Evolutionary conservation across 2,888 invertebrate species (phyloP).

Genomic region (Phengaris arion): DNA sequence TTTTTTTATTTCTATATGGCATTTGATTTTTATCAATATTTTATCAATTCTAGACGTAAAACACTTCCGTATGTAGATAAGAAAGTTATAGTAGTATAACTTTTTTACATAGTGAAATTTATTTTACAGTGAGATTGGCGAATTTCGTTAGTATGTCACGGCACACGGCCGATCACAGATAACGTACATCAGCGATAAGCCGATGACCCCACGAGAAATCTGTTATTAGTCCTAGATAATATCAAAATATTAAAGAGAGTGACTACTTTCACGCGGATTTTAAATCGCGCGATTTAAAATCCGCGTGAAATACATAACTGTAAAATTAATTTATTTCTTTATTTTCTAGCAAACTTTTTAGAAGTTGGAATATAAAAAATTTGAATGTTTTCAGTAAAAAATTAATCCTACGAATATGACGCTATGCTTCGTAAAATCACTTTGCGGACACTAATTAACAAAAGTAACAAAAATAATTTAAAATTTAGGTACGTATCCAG

Average conservation of each 20-base stretch:
- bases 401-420: neutral
- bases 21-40: neutral
- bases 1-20: no score
- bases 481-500: neutral
- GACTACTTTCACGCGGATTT: constrained; percentile 6
- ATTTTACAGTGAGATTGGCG: neutral
- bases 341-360: neutral
- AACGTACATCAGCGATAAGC: constrained; percentile 10
- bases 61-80: no score
- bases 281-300: no score
- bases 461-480: neutral
- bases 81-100: no score
- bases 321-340: no score
- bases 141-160: constrained; percentile 2
- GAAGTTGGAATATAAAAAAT: neutral
- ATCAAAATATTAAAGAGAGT: neutral
- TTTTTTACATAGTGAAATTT: neutral
- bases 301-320: neutral
- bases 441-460: neutral
- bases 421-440: neutral
- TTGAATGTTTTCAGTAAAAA: neutral
- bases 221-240: constrained; percentile 2
- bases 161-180: neutral
- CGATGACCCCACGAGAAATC: constrained; percentile 27
- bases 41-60: neutral